Evolutionary conservation across 2,888 invertebrate genomes (phyloP).

Genomic region (Chaetogeoica ovagalla): DNA sequence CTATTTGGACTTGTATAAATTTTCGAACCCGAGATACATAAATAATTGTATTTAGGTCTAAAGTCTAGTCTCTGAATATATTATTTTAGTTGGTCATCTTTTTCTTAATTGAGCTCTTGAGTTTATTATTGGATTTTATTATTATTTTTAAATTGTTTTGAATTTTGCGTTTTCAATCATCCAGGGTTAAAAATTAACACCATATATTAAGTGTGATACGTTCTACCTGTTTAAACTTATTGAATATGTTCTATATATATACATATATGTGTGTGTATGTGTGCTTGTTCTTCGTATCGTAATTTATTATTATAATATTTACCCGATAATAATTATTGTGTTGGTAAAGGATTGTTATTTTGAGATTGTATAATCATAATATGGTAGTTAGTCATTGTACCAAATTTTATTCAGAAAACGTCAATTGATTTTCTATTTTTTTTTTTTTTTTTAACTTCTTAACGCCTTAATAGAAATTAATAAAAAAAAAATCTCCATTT

Average conservation of each 20-base stretch:
- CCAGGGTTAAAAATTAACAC: conserved; percentile 47
- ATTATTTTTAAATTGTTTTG: neutral
- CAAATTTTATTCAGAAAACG: no score
- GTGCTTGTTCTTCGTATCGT: neutral
- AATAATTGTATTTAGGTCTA: conserved; percentile 21
- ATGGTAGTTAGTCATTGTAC: no score
- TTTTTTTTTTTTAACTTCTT: no score
- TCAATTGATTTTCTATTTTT: no score
- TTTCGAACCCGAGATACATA: neutral
- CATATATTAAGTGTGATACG: conserved; percentile 38
- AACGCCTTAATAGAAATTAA: no score
- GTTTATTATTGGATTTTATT: conserved; percentile 22
- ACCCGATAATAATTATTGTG: no score
- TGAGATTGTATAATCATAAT: no score
- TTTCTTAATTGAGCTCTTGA: conserved; percentile 23
- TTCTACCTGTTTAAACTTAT: conserved; percentile 23
- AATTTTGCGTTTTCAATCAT: conserved; percentile 43
- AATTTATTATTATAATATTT: neutral
- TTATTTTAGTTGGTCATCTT: conserved; percentile 25
- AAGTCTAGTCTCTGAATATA: conserved; percentile 16
- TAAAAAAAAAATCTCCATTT: no score
- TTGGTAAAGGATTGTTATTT: no score
- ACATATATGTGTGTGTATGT: conserved; percentile 2
- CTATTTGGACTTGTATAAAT: conserved; percentile 1
- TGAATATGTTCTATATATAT: conserved; percentile 6